A percentile compares a stretch with the other conserved stretches of the same genome.
Conservation (phyloP, 2,113 vertebrate species). For the Spea multiplicata region DNA sequence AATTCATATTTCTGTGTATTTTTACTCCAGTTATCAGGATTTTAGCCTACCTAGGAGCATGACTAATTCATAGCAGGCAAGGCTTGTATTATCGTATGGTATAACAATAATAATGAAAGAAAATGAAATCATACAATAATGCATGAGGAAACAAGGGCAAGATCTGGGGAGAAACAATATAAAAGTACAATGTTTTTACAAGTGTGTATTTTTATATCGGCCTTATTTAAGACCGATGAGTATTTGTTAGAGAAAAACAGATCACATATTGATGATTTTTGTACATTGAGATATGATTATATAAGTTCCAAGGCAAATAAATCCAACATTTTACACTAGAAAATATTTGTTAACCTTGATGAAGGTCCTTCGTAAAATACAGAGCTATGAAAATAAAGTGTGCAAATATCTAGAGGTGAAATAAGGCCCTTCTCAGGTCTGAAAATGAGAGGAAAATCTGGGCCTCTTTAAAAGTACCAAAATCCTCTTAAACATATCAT, state of each 20-base stretch:
- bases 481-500: conserved; percentile 53
- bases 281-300: neutral
- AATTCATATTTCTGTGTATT: conserved; percentile 38
- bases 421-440: neutral
- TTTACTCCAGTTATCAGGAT: conserved; percentile 32
- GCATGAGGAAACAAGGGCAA: neutral
- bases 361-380: neutral
- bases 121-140: too few relatives aligned
- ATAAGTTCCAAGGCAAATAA: neutral
- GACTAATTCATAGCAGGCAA: conserved; percentile 23
- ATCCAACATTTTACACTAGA: neutral
- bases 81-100: neutral
- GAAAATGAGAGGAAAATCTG: conserved; percentile 9
- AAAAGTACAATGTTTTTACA: neutral
- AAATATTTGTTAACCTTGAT: neutral
- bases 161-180: neutral
- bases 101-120: neutral
- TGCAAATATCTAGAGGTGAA: neutral
- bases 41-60: conserved; percentile 26
- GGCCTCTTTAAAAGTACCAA: conserved; percentile 14
- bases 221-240: neutral
- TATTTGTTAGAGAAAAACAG: neutral
- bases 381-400: neutral
- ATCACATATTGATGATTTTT: neutral
- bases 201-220: neutral